Base-by-base conservation (phyloP, 2,888 invertebrate genomes). In the Sipunculus nudus region DNA sequence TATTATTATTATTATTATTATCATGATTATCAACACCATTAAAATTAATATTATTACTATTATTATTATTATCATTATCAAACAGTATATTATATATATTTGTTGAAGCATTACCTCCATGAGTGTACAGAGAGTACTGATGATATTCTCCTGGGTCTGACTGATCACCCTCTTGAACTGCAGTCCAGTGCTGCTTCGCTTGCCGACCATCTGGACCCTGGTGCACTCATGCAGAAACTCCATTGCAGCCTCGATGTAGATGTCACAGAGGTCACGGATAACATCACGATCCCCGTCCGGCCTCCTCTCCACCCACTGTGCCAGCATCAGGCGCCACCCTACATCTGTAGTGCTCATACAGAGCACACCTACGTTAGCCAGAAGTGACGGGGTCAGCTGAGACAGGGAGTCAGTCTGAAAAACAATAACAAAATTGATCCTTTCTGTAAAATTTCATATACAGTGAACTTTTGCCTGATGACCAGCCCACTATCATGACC, bases 31-130 rank as follows among this genome's bases (percentile, higher is more conserved):
- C n/a, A n/a, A n/a, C n/a, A n/a, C n/a, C n/a, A n/a, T n/a, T n/a
- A n/a, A n/a, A n/a, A n/a, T n/a, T n/a, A n/a, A n/a, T n/a, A n/a
- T n/a, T n/a, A n/a, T n/a, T n/a, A n/a, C n/a, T n/a, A n/a, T n/a
- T n/a, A n/a, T n/a, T n/a, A n/a, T n/a, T n/a, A n/a, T n/a, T n/a
- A n/a, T n/a, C n/a, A n/a, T n/a, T n/a, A n/a, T n/a, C n/a, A n/a
- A n/a, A n/a, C n/a, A n/a, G n/a, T n/a, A n/a, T n/a, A n/a, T n/a
- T n/a, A n/a, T n/a, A n/a, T n/a, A n/a, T n/a, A n/a, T n/a, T n/a
- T n/a, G n/a, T n/a, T n/a, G n/a, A n/a, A n/a, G n/a, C n/a, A n/a
- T 60, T 64, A 81, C 81, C 74, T 81, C 80, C 16, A 81, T 59
- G 16, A 81, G 68, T n/a, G 74, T 72, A 26, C 73, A 76, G 62